phyloP scores from a whole-genome alignment of 2,797 vertebrate species.

The Phaenicophaeus curvirostris region DNA sequence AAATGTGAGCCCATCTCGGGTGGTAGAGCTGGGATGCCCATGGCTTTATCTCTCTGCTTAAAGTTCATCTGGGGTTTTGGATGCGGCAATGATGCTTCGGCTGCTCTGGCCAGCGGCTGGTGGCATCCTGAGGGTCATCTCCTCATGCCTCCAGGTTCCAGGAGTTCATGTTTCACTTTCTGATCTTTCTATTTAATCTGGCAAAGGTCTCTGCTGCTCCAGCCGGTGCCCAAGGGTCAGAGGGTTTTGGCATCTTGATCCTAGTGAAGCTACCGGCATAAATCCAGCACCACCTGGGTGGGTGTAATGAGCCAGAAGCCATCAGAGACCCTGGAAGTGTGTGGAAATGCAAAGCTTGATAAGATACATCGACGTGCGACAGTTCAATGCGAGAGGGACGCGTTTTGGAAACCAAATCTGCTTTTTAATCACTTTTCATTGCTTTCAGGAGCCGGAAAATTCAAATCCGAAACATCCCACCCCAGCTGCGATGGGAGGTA shows the following conservation, averaged over 20 bases:
- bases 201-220: background rate
- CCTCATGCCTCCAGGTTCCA: background rate
- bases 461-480: conserved; percentile 95
- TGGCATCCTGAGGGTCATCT: background rate
- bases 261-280: fast-evolving
- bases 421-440: background rate
- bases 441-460: conserved; percentile 91
- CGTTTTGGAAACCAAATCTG: background rate
- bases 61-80: background rate
- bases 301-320: background rate
- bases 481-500: conserved; percentile 95
- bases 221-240: background rate
- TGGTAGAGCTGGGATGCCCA: background rate
- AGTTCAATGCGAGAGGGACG: fast-evolving
- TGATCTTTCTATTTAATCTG: background rate
- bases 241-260: background rate
- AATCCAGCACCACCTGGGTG: fast-evolving
- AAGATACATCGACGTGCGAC: fast-evolving
- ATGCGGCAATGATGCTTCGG: background rate
- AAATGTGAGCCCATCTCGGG: background rate
- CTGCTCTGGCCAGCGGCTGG: fast-evolving
- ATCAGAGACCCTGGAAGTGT: fast-evolving
- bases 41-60: background rate
- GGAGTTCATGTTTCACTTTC: background rate
- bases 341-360: fast-evolving